Evolutionary conservation across 2,797 vertebrate genomes (phyloP).

Genomic region (Myoxocephalus aenaeus): DNA sequence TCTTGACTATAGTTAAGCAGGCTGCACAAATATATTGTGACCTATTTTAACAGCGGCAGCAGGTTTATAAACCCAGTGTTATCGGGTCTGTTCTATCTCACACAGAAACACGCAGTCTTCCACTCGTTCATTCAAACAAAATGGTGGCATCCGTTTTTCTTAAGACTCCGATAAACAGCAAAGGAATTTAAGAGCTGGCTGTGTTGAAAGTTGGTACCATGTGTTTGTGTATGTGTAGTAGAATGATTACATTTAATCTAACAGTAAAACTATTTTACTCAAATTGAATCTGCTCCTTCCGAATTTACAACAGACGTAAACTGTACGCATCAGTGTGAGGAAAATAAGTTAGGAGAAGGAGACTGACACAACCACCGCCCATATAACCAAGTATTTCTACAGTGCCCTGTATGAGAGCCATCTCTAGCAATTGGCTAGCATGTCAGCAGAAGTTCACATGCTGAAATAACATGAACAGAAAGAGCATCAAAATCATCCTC

Average conservation of each 20-base stretch:
- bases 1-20: not conserved
- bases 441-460: not conserved
- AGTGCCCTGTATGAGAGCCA: not conserved
- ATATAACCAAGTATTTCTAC: not conserved
- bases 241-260: not conserved
- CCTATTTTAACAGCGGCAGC: slow-evolving; percentile 18
- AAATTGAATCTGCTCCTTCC: not conserved
- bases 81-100: slow-evolving; percentile 24
- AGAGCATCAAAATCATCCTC: not conserved
- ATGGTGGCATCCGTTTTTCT: not conserved
- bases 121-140: slow-evolving; percentile 37
- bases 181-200: slow-evolving; percentile 2
- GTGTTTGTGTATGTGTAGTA: not conserved
- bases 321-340: not conserved
- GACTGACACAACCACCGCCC: not conserved
- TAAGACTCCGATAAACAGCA: slow-evolving; percentile 18
- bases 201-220: not conserved
- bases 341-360: not conserved
- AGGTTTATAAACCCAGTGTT: slow-evolving; percentile 19
- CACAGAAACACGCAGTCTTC: not conserved
- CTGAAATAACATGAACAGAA: not conserved
- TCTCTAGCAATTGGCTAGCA: not conserved
- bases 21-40: slow-evolving; percentile 2
- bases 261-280: not conserved
- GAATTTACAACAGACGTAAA: not conserved